Conservation (phyloP, 2,888 invertebrate genomes). For the Hirtodrosophila confusa region DNA sequence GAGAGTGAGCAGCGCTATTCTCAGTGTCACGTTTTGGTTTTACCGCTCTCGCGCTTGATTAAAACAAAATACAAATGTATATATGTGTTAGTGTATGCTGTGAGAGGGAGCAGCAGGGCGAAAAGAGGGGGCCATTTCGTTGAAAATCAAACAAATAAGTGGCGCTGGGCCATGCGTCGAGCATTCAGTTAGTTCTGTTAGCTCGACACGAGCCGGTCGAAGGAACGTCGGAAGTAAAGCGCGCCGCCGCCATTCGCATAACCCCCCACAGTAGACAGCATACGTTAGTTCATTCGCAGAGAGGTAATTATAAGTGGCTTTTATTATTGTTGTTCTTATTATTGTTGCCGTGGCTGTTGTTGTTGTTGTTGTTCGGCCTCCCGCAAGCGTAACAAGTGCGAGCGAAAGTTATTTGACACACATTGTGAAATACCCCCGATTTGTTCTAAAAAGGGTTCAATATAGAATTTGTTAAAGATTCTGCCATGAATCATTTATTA, state of each 20-base stretch:
- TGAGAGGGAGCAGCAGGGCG: neutral
- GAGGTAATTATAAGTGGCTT: constrained; percentile 73
- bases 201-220: constrained; percentile 67
- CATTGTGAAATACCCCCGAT: constrained; percentile 49
- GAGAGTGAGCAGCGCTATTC: constrained; percentile 1
- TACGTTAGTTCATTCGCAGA: constrained; percentile 43
- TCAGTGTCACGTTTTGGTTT: neutral
- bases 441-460: constrained; percentile 27
- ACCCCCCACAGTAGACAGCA: neutral
- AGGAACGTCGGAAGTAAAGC: neutral
- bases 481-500: constrained; percentile 39
- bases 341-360: constrained; percentile 22
- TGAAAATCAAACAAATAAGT: constrained; percentile 69
- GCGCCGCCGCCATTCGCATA: constrained; percentile 2
- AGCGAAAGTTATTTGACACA: constrained; percentile 57
- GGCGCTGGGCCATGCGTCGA: constrained; percentile 27
- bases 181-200: constrained; percentile 73
- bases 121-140: constrained; percentile 5
- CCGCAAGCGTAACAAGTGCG: constrained; percentile 55
- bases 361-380: constrained; percentile 29
- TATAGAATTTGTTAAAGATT: constrained; percentile 19
- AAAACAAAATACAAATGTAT: constrained; percentile 11
- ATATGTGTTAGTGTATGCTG: neutral
- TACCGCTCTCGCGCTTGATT: constrained; percentile 15
- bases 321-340: constrained; percentile 29